Base-by-base conservation (phyloP, 2,797 vertebrate genomes). In the Tympanoctomys barrerae region DNA sequence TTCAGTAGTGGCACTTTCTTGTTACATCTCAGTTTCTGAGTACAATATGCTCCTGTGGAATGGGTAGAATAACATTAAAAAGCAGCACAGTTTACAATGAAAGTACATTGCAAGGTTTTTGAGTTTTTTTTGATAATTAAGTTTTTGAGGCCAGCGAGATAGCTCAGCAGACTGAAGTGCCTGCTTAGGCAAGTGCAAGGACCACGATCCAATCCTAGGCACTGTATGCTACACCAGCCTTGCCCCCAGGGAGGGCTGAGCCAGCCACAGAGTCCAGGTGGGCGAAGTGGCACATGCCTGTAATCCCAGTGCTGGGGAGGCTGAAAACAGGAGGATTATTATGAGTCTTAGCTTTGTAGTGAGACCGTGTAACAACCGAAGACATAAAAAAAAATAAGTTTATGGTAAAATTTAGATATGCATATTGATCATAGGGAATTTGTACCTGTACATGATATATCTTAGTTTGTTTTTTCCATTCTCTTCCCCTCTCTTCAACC, bases 21-120 rank as follows among this genome's bases (percentile, higher is more conserved):
- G 14, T 18, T n/a, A 0, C 26, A 18, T 61, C 26, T 81, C n/a
- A 49, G 66, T 83, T 57, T 57, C 54, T 91, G 59, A 89, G 33
- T 91, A 73, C 22, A 62, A 62, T 28, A 68, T 26, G 61, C 26
- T 46, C 31, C 3, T 79, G 7, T 66, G 10, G 95, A 94, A 79
- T 91, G 52, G 52, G 49, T 39, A 90, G 64, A 80, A 54, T 90
- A 75, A 64, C 5, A 39, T 42, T 82, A 59, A 89, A 78, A 93
- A 87, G 52, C 26, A 46, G 36, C 57, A 14, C 36, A 19, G 57
- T 42, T 92, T 54, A 24, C 21, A 79, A 16, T 68, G 49, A 54
- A 77, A 62, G 2, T 31, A 1, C 26, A 24, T n/a, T 54, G 22
- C 80, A 90, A 33, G 22, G 66, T 89, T 68, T 61, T 33, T 68